A percentile compares a stretch with the other conserved stretches of the same genome.
Evolutionary conservation across 2,888 invertebrate species (phyloP).

Genomic region (Pyrrhosoma nymphula): DNA sequence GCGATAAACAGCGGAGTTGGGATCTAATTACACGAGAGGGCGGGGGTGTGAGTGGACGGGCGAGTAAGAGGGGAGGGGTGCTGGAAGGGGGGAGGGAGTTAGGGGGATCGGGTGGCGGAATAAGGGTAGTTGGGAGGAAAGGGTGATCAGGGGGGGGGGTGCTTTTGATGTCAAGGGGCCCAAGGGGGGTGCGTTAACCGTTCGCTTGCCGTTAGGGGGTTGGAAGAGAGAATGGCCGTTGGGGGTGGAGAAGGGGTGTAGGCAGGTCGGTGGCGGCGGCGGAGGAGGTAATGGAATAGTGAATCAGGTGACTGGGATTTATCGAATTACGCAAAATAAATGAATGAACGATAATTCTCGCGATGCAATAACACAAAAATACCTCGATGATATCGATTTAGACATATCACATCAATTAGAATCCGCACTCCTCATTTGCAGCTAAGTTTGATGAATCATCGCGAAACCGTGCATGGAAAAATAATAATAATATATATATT

Average conservation of each 20-base stretch:
- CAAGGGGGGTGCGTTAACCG: neutral
- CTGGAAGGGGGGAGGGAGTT: neutral
- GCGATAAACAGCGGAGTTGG: conserved; percentile 39
- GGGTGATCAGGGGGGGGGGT: neutral
- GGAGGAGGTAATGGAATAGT: neutral
- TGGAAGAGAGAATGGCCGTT: neutral
- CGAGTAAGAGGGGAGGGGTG: neutral
- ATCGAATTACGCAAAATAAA: conserved; percentile 39
- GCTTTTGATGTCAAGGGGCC: neutral
- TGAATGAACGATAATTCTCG: neutral
- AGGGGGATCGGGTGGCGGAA: neutral
- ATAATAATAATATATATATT: too few species aligned
- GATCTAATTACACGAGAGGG: conserved; percentile 45
- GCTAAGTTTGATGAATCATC: neutral
- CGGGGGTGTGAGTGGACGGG: neutral
- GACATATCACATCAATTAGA: neutral
- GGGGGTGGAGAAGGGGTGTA: neutral
- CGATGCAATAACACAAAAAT: neutral
- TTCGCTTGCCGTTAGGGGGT: neutral
- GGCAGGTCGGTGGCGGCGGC: neutral
- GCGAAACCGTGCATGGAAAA: neutral
- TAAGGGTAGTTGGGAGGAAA: too few species aligned
- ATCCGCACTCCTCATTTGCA: neutral
- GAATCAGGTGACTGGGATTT: conserved; percentile 2
- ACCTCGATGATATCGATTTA: neutral